Evolutionary conservation across 2,888 invertebrate species (phyloP), one percentile per base, ranked within the genome.

Genomic region (Tachina lurida): DNA sequence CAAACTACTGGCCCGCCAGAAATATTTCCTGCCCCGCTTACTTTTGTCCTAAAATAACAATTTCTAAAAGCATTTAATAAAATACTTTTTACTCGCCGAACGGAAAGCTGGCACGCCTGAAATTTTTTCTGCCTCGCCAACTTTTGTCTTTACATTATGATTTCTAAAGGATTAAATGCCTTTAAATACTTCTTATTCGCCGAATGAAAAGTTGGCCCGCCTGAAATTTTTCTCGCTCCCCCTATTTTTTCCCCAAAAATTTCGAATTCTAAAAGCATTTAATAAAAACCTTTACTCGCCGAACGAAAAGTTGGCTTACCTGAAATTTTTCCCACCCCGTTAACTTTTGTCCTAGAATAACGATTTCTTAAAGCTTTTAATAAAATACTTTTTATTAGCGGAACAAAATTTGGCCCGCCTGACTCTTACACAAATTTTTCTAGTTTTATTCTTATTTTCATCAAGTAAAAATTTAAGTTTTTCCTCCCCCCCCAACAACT

Each of bases 271-370:
- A 22, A 22, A 22, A 22, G 3, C 1, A 22, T 22, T 22, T 22
- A 22, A 3, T 22, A 22, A 22, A 22, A 22, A 1, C 3, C 3
- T 22, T 22, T 22, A 22, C 3, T 2, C 1, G 22, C 22, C 22
- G 3, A 22, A 22, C 22, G 22, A 2, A 22, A 22, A 22, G 22
- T 22, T 73, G 73, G 60, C 49, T 60, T 47, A 31, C 60, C 60
- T 88, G 88, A 86, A 86, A 85, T 86, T 49, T 67, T 70, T 41
- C 52, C 15, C 60, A 67, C 43, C 13, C 54, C 71, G 39, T 17
- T n/a, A 13, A n/a, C 39, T 12, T 19, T 22, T 43, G 10, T 19
- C 54, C 71, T 79, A 56, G 56, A 47, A 77, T 49, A 70, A 45
- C 77, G 19, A 70, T 60, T 43, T 83, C 2, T 54, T 49, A 17